Percentiles rank a stretch among this genome's conserved stretches.
phyloP scores from a whole-genome alignment of 35 echinoderm and acorn worm species.

The Heliocidaris erythrogramma region DNA sequence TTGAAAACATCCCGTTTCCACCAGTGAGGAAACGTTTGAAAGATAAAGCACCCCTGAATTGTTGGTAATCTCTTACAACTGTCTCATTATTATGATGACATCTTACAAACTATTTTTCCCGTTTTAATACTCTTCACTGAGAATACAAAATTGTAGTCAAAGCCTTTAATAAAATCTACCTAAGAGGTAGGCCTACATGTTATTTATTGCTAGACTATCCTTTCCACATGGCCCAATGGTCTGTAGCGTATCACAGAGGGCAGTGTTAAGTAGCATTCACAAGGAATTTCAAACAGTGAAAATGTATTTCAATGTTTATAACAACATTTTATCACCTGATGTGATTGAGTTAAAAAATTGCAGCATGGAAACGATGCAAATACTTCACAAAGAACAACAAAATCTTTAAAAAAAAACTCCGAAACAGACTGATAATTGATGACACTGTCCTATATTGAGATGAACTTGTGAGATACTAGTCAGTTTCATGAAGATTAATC shows the following conservation, averaged over 20 bases:
- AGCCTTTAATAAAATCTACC: not conserved
- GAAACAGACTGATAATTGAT: not conserved
- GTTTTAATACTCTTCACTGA: not conserved
- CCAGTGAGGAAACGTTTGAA: not conserved
- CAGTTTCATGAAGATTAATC: not conserved
- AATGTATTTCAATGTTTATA: not conserved
- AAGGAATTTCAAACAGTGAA: not conserved
- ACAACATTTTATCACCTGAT: not conserved
- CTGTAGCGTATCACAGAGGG: not conserved
- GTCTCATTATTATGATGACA: not conserved
- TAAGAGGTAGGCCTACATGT: not conserved
- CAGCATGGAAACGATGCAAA: conserved; percentile 20
- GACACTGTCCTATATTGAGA: not conserved
- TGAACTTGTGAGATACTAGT: not conserved
- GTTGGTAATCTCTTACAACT: not conserved
- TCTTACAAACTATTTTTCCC: not conserved
- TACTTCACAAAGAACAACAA: not conserved
- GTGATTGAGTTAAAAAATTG: conserved; percentile 25
- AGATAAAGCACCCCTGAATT: not conserved
- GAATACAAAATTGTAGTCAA: not conserved
- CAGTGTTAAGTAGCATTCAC: conserved; percentile 6
- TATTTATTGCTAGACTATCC: not conserved
- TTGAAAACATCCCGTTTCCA: not conserved
- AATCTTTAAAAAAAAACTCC: not conserved
- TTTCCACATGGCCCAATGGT: not conserved